Base-by-base conservation (phyloP, 2,888 invertebrate species). In the Venusia cambrica region DNA sequence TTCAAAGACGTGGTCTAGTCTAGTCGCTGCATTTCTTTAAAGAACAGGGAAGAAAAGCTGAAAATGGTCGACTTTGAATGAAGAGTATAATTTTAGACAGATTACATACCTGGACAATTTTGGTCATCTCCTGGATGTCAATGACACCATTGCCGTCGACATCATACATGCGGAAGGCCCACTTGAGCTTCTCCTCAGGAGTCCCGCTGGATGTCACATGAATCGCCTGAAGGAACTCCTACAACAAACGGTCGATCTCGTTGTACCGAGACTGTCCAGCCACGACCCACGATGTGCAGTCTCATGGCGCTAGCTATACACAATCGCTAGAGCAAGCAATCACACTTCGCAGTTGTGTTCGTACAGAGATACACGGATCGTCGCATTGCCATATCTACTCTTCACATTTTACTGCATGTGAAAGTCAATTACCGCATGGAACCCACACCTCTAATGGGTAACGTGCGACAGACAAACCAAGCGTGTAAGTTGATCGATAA, bases 141-240 rank as follows among this genome's bases (percentile, higher is more conserved):
- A 98, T 98, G 62, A 97, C 96, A 42, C 98, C 98, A 73, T 98
- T 98, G 26, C 97, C 97, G 78, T 98, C 98, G 21, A 98, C 98
- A 78, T 98, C 98, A 84, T 98, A 98, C 97, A 98, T 97, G 74
- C 97, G 93, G 90, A 98, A 98, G 48, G 98, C 98, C 97, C 98
- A 98, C 88, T 98, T 98, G 51, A 98, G 90, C 84, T 98, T 98
- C 83, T 98, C 98, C 79, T 98, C 97, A 11, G 98, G 97, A 51
- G 97, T 97, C 48, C 97, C 98, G 68, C 97, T 97, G 58, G 97
- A 97, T 56, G 98, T 98, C 36, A 98, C 97, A 88, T 98, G 98
- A 81, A 98, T 98, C 71, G 98, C 98, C 80, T 97, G 91, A 69
- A 98, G 91, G 87, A 98, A 98, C 91, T 98, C 98, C 96, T 96